Evolutionary conservation across 2,113 vertebrate genomes (phyloP).

Genomic region (Caracal caracal): DNA sequence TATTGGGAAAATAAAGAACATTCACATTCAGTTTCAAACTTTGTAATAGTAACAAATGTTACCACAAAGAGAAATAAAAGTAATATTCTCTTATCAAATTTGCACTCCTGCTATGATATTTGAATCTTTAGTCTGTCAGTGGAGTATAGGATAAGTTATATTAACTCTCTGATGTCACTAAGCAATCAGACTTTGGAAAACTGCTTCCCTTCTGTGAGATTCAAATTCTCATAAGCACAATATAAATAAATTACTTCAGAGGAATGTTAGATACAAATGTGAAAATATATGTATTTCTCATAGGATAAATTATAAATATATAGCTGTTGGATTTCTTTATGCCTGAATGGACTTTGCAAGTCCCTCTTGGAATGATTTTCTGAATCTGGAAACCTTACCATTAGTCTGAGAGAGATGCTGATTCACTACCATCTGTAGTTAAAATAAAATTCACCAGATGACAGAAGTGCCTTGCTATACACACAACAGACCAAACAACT

Average conservation of each 20-base stretch:
- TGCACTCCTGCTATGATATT: neutral
- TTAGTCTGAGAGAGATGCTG: neutral
- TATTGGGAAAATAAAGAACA: constrained; percentile 8
- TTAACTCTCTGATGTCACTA: neutral
- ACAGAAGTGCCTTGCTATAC: neutral
- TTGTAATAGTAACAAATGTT: neutral
- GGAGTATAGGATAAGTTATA: neutral
- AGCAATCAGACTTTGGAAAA: neutral
- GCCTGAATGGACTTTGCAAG: neutral
- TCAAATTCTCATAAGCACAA: neutral
- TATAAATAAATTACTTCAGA: neutral
- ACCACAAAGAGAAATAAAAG: neutral
- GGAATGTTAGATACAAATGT: neutral
- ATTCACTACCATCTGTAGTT: neutral
- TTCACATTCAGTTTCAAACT: neutral
- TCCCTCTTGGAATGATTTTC: neutral
- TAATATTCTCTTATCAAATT: neutral
- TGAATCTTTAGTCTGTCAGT: neutral
- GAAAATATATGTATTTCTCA: neutral
- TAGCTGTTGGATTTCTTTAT: neutral
- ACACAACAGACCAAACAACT: neutral
- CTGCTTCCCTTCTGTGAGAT: neutral
- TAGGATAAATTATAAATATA: neutral
- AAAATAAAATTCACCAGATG: neutral
- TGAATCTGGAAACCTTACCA: neutral